Conservation (phyloP, 2,113 vertebrate genomes). For the Albula glossodonta region DNA sequence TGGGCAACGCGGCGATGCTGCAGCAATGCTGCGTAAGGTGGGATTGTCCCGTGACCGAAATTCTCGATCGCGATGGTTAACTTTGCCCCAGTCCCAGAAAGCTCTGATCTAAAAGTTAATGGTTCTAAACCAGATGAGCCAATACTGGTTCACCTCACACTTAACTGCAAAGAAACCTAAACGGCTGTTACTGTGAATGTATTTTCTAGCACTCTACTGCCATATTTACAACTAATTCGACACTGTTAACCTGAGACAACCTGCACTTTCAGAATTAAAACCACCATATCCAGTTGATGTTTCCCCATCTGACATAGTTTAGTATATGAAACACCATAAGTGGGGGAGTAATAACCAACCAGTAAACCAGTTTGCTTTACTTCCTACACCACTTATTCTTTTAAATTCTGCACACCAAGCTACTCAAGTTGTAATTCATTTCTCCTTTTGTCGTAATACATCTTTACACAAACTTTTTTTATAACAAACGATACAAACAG, state of each 20-base stretch:
- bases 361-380: constrained; percentile 9
- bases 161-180: constrained; percentile 6
- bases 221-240: constrained; percentile 34
- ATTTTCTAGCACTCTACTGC: constrained; percentile 11
- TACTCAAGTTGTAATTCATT: neutral
- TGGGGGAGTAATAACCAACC: neutral
- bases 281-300: neutral
- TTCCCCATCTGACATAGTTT: neutral
- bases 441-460: constrained; percentile 7
- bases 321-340: neutral
- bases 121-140: neutral
- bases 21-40: neutral
- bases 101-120: neutral
- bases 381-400: neutral
- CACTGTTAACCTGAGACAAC: constrained; percentile 40
- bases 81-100: neutral
- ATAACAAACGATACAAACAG: neutral
- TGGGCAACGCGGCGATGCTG: neutral
- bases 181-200: constrained; percentile 16
- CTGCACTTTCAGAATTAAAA: constrained; percentile 14
- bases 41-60: neutral
- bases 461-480: neutral
- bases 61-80: neutral
- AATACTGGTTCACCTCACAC: neutral
- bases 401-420: neutral